Conservation (phyloP, 2,888 invertebrate species). For the Troides oblongomaculatus region DNA sequence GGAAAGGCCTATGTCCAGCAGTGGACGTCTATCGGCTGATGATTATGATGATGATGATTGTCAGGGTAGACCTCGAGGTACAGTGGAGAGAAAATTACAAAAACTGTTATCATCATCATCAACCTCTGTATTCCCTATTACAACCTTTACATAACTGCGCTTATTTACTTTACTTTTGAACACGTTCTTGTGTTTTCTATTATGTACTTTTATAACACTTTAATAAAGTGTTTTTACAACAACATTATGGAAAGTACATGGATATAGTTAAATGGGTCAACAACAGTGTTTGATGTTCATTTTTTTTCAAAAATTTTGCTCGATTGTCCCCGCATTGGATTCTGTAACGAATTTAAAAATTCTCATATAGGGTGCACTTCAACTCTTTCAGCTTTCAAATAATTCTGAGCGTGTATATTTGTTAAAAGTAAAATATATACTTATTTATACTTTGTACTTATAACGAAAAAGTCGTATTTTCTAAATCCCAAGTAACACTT, state of each 20-base stretch:
- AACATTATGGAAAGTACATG: not conserved
- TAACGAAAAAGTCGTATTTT: no score
- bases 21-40: no score
- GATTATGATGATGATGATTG: no score
- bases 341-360: not conserved
- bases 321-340: not conserved
- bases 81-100: no score
- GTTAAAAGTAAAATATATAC: not conserved
- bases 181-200: no score
- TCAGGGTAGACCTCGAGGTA: no score
- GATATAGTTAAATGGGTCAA: not conserved
- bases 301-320: not conserved
- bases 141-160: no score
- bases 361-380: not conserved
- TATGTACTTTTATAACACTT: not conserved
- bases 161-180: no score
- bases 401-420: not conserved
- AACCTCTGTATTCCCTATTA: no score
- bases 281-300: not conserved
- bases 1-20: no score
- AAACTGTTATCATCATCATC: no score
- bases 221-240: not conserved
- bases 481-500: no score
- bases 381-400: not conserved
- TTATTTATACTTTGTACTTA: not conserved